phyloP scores from a whole-genome alignment of 2,888 invertebrate genomes.

The Embidobia sp. region DNA sequence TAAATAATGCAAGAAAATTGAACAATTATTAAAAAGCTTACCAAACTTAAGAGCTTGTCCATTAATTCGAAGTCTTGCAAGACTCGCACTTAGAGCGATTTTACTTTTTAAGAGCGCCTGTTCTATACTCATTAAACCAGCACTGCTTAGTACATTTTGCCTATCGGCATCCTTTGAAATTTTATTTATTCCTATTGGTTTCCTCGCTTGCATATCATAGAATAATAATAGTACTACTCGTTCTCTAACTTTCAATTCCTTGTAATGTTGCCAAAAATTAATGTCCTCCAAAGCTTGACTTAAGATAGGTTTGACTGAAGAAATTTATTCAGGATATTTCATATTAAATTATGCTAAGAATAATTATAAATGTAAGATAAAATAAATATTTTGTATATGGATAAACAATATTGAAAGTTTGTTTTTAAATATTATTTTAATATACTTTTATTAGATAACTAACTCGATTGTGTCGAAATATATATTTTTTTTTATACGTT shows the following conservation, averaged over 20 bases:
- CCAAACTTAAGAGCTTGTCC: constrained; percentile 86
- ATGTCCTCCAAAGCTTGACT: constrained; percentile 86
- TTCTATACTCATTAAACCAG: constrained; percentile 83
- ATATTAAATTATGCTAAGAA: too few species aligned
- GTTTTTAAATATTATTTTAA: too few species aligned
- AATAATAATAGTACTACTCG: constrained; percentile 86
- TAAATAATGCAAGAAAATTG: too few species aligned
- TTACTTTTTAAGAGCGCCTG: constrained; percentile 85
- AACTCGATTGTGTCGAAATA: too few species aligned
- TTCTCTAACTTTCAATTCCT: constrained; percentile 79
- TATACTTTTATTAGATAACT: too few species aligned
- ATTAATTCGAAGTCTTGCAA: constrained; percentile 89
- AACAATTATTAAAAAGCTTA: too few species aligned
- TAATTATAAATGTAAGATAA: too few species aligned
- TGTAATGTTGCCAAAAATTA: constrained; percentile 84
- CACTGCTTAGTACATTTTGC: constrained; percentile 68
- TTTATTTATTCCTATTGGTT: constrained; percentile 80
- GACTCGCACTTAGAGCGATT: constrained; percentile 88
- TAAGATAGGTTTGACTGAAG: constrained; percentile 86
- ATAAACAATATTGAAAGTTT: too few species aligned
- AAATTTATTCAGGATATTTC: too few species aligned
- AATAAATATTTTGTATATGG: too few species aligned
- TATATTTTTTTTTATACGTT: too few species aligned
- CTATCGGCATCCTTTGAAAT: constrained; percentile 65
- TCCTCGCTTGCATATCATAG: constrained; percentile 87